These are phyloP conservation scores for Moxostoma hubbsi DNA, from an alignment of 2,797 vertebrate species.

Conservation along the genomic window DNA sequence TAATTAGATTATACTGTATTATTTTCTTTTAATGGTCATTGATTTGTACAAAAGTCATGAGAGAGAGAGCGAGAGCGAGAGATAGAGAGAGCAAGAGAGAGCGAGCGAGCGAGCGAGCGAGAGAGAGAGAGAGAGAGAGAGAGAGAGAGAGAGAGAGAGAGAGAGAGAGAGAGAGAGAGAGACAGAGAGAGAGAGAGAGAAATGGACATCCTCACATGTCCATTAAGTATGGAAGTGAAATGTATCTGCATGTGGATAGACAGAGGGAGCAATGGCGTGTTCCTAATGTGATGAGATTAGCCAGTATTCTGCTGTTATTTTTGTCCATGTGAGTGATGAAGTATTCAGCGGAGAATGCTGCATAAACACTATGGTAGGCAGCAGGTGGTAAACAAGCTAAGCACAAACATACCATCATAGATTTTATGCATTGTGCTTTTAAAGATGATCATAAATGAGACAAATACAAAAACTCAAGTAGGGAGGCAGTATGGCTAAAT, in stretches of 20 bases:
- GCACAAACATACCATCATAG: conserved; percentile 7
- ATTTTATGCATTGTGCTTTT: background rate
- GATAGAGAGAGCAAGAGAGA: background rate
- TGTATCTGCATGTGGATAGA: background rate
- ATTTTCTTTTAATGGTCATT: no score
- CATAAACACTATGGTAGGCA: background rate
- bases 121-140: background rate
- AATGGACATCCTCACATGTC: conserved; percentile 8
- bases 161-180: background rate
- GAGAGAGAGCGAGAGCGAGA: no score
- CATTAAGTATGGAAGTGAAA: conserved; percentile 26
- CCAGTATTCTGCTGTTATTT: conserved; percentile 35
- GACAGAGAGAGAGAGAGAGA: background rate
- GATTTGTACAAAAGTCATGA: no score
- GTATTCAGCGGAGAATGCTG: conserved; percentile 2
- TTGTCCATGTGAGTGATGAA: conserved; percentile 18
- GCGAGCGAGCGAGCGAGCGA: background rate
- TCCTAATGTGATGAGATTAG: conserved; percentile 34
- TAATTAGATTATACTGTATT: no score
- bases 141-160: background rate
- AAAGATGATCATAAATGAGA: conserved; percentile 7
- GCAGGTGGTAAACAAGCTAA: conserved; percentile 28
- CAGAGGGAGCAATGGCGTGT: conserved; percentile 24
- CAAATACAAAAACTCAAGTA: background rate
- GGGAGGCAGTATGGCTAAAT: background rate